Percentiles rank a stretch among this genome's conserved stretches.
phyloP scores from a whole-genome alignment of 2,113 vertebrate genomes.

The Pteropus alecto region DNA sequence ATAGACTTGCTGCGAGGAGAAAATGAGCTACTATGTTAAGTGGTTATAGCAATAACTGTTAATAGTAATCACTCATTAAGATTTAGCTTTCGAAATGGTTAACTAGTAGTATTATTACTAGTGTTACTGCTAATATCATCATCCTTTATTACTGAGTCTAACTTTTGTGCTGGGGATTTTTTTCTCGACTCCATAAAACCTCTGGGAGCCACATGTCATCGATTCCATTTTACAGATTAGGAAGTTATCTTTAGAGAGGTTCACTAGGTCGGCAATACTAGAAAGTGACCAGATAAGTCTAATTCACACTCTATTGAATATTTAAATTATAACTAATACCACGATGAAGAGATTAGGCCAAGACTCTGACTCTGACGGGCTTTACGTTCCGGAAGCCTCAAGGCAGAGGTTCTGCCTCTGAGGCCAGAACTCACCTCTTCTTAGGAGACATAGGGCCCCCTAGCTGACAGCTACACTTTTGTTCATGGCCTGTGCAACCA shows the following conservation, averaged over 20 bases:
- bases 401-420: background rate
- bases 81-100: background rate
- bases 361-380: background rate
- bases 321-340: background rate
- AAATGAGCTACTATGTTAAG: background rate
- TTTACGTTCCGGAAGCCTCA: background rate
- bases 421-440: background rate
- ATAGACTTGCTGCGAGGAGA: background rate
- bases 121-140: background rate
- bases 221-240: background rate
- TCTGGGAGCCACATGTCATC: background rate
- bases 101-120: background rate
- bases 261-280: background rate
- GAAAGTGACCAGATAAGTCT: background rate
- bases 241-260: background rate
- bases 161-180: background rate
- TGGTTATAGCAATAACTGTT: background rate
- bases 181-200: background rate
- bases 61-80: background rate
- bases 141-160: background rate
- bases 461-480: background rate
- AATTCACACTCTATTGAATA: background rate
- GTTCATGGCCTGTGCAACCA: background rate
- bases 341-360: background rate
- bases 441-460: background rate